phyloP scores from a whole-genome alignment of 1,140 invertebrate genomes.

The Drosophila grimshawi region DNA sequence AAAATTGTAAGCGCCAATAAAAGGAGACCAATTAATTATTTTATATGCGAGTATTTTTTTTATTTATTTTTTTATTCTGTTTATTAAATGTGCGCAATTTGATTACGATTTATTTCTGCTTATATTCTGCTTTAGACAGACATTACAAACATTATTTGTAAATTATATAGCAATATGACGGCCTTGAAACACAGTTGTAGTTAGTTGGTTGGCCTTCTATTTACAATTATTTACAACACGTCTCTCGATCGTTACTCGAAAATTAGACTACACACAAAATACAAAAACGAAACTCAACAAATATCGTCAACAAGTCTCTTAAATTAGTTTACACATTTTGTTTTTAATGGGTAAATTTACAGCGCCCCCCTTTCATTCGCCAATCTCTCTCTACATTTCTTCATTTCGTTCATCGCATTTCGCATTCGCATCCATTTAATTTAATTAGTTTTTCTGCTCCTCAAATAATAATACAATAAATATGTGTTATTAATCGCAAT shows the following conservation, averaged over 20 bases:
- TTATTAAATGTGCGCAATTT: constrained; percentile 46
- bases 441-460: constrained; percentile 60
- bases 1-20: not conserved
- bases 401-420: not conserved
- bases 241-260: constrained; percentile 33
- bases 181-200: constrained; percentile 37
- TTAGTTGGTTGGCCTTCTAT: constrained; percentile 63
- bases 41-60: constrained; percentile 33
- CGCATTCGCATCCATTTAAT: constrained; percentile 48
- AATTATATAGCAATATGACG: constrained; percentile 72
- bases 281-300: constrained; percentile 78
- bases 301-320: constrained; percentile 73
- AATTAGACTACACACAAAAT: constrained; percentile 70
- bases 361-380: constrained; percentile 28
- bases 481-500: constrained; percentile 66
- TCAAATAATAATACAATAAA: constrained; percentile 62
- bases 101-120: constrained; percentile 67
- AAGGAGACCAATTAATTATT: constrained; percentile 36
- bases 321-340: constrained; percentile 59
- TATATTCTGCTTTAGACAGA: constrained; percentile 56
- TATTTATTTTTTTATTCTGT: too few relatives aligned
- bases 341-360: constrained; percentile 48
- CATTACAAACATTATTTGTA: constrained; percentile 69
- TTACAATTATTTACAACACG: constrained; percentile 80
- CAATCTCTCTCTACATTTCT: constrained; percentile 13